phyloP scores from a whole-genome alignment of 1,140 invertebrate species.

The Eriocheir sinensis region DNA sequence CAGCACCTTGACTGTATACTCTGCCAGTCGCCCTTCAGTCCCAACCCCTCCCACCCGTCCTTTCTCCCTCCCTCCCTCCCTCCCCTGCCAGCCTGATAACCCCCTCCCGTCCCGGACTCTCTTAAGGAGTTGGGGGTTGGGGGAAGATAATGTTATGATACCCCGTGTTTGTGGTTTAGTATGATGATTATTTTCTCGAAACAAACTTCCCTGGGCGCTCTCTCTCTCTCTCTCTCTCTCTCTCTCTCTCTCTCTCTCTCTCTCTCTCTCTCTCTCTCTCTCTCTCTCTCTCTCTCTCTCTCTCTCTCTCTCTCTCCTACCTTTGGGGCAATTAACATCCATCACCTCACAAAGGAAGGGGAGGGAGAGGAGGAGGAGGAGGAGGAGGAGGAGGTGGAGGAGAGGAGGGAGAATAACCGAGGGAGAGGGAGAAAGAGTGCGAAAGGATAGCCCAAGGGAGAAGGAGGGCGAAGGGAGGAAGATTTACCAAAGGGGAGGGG shows the following conservation, averaged over 20 bases:
- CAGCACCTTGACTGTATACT: too few relatives aligned
- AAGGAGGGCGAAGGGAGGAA: background rate
- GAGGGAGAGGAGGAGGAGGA: background rate
- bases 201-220: too few relatives aligned
- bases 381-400: too few relatives aligned
- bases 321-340: background rate
- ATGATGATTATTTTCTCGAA: background rate
- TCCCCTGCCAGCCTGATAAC: too few relatives aligned
- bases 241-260: background rate
- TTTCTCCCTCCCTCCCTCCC: too few relatives aligned
- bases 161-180: background rate
- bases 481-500: background rate
- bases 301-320: background rate
- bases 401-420: too few relatives aligned
- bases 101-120: too few relatives aligned
- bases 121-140: too few relatives aligned
- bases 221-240: background rate
- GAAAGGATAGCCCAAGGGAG: too few relatives aligned
- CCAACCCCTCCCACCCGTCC: background rate
- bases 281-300: conserved; percentile 22
- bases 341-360: background rate
- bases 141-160: conserved; percentile 10
- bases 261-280: conserved; percentile 22
- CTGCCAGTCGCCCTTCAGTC: too few relatives aligned
- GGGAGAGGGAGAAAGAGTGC: too few relatives aligned